Percentiles rank a stretch among this genome's conserved stretches.
These are phyloP conservation scores for Tanytarsus gracilentus DNA, from an alignment of 2,888 invertebrate species.

Conservation along the genomic window DNA sequence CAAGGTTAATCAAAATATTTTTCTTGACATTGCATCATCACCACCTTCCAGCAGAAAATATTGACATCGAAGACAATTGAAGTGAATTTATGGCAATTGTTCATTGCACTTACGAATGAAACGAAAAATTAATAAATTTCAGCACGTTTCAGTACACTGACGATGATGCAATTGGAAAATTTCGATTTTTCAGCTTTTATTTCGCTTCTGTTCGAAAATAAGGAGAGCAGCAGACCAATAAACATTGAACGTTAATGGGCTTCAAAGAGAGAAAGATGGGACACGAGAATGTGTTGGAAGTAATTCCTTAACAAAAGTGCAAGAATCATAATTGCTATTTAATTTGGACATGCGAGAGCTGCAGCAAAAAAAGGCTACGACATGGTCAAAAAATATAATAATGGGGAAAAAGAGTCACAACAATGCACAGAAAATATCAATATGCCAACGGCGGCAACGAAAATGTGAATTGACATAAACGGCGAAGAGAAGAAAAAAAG, in stretches of 20 bases:
- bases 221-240: no score
- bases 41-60: not conserved
- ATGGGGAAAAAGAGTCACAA: no score
- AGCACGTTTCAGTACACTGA: slow-evolving; percentile 22
- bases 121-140: slow-evolving; percentile 26
- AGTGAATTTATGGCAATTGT: slow-evolving; percentile 13
- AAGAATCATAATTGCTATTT: slow-evolving; percentile 22
- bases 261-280: no score
- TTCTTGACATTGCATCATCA: slow-evolving; percentile 20
- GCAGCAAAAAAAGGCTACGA: not conserved
- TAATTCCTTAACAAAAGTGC: not conserved
- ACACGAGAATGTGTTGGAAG: no score
- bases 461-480: slow-evolving; percentile 1
- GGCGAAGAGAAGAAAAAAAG: not conserved
- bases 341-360: slow-evolving; percentile 2
- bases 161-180: not conserved
- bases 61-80: not conserved
- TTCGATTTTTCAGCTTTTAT: no score
- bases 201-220: no score
- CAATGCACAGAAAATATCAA: no score
- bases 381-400: not conserved
- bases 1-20: not conserved
- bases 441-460: not conserved
- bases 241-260: no score
- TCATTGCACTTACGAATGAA: not conserved